Evolutionary conservation across 2,888 invertebrate genomes (phyloP), one percentile per base, ranked within the genome.

Genomic region (Entomobrya proxima): DNA sequence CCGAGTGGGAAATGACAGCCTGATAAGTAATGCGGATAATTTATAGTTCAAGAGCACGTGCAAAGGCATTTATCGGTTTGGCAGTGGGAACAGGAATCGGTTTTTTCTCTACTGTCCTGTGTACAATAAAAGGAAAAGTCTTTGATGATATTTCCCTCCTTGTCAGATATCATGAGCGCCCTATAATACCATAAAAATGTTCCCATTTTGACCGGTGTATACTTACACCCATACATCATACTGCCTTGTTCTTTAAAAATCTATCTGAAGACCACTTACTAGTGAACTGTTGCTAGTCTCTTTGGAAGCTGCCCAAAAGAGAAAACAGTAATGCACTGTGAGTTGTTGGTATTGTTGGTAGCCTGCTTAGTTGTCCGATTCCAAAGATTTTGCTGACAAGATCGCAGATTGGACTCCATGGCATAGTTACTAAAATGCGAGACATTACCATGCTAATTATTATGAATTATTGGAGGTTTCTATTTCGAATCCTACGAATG

Each of bases 11-110:
- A 81, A 72, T 81, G 80, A 81, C 80, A 81, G 80, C 27, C 72
- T 44, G 80, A 81, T 81, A 81, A 81, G 80, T 81, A 72, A 81
- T 81, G 80, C 58, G 80, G 80, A 81, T 81, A 81, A 81, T 81
- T 81, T 81, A 81, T 81, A 58, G 72, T 58, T 72, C 21, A 40
- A 72, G 58, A 72, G 32, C 80, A 81, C 80, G 80, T 81, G 80
- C 80, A 47, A 74, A 74, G 80, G 80, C 80, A 81, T 81, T 81
- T 81, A 81, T 81, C 80, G 80, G 80, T 64, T n/a, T 80, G 55
- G 80, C 72, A 81, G 21, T 47, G 27, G 24, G 5, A 55, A 24
- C 24, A 37, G 21, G 64, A 64, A 37, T 64, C 9, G 64, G 35
- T 37, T 32, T 47, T 27, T 64, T 21, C 21, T n/a, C 21, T 61